Evolutionary conservation across 2,888 invertebrate species (phyloP), one percentile per base, ranked within the genome.

Genomic region (Epirrhoe alternata): DNA sequence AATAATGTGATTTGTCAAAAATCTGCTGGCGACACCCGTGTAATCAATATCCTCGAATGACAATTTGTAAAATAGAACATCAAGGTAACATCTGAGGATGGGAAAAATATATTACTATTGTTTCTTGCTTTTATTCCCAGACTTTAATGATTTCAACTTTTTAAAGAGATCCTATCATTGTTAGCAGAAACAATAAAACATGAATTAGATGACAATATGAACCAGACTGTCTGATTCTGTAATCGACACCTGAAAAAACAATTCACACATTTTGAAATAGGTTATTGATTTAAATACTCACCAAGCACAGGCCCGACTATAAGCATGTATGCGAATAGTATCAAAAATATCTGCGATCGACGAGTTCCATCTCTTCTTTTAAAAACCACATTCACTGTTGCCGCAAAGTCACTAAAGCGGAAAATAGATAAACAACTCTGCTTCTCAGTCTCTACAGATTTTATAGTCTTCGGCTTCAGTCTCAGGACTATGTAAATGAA

Each of bases 241-340:
- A 10, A 42, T 42, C 38, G 12, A 42, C 12, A 42, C 12, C 38
- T 42, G 38, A 42, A 42, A 42, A 12, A 42, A 42, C 24, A 24
- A 24, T 24, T 24, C 24, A 24, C 24, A 24, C 6, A 35, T 35
- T 35, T 8, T 35, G 35, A 8, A 35, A 5, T 35, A 47, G 1
- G 1, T 42, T n/a, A 42, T 45, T 47, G 14, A 16, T 16, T 16
- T 47, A 33, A 7, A 76, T 81, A 76, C 76, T 90, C 90, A 94
- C 94, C 94, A 74, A 93, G 78, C 54, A 92, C 90, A 52, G 94
- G 94, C 88, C 94, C 94, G 71, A 92, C 92, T 83, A 93, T 88
- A 82, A 93, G 83, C 89, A 94, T 92, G 75, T 93, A 91, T 0
- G 92, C 86, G 71, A 92, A 82, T 84, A 94, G 83, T 57, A 92